These are phyloP conservation scores for Porites australiensis DNA, from an alignment of 64 coral and sea anemone species.

Conservation along the genomic window DNA sequence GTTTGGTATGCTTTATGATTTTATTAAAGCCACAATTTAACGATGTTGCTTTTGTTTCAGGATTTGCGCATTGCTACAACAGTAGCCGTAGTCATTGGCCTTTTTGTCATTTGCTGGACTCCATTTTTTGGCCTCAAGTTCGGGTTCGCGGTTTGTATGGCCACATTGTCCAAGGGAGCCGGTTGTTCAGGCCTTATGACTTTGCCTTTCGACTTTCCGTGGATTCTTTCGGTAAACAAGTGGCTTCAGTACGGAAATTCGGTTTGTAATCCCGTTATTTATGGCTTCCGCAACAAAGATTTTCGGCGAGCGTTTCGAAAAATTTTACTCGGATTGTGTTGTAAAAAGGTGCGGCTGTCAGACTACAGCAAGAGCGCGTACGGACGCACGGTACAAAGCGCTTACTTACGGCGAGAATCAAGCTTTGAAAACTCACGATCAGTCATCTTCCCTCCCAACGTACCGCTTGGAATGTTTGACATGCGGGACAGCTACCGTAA, in stretches of 20 bases:
- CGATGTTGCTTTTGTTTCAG: constrained; percentile 33
- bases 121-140: constrained; percentile 81
- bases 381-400: constrained; percentile 15
- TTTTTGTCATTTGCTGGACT: constrained; percentile 73
- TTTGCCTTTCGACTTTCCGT: not conserved
- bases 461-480: constrained; percentile 56
- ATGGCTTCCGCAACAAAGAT: constrained; percentile 85
- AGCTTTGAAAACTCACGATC: constrained; percentile 80
- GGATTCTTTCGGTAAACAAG: constrained; percentile 26
- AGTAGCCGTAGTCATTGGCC: constrained; percentile 84
- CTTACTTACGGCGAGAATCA: constrained; percentile 62
- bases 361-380: constrained; percentile 64
- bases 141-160: constrained; percentile 39
- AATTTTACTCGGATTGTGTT: constrained; percentile 65
- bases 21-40: not conserved
- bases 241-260: constrained; percentile 87
- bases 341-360: constrained; percentile 71
- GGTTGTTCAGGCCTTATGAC: not conserved
- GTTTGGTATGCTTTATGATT: not conserved
- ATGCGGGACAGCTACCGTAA: constrained; percentile 75
- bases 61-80: constrained; percentile 91
- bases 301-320: constrained; percentile 82
- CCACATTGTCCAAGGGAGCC: not conserved
- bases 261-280: constrained; percentile 81
- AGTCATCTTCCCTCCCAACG: constrained; percentile 56